Evolutionary conservation across 1,140 invertebrate genomes (phyloP).

Genomic region (Scaptomyza pallida): DNA sequence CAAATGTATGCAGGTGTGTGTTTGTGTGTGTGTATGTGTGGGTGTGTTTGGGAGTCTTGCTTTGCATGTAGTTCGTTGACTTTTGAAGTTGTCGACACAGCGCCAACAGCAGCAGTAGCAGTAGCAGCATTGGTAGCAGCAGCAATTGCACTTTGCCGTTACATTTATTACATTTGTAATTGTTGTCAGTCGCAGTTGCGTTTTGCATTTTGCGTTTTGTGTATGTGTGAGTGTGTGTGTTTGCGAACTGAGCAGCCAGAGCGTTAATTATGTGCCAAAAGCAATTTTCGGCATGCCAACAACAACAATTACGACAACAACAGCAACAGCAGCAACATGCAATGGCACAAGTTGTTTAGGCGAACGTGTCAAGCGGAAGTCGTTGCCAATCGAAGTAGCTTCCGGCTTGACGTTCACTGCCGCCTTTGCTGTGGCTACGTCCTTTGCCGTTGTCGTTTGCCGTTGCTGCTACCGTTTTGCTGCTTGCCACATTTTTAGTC

Average conservation of each 20-base stretch:
- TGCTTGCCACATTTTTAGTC: conserved; percentile 21
- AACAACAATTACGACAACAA: conserved; percentile 21
- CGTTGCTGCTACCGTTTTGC: too few species aligned
- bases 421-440: conserved; percentile 17
- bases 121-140: conserved; percentile 17
- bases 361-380: conserved; percentile 76
- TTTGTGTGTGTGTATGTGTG: conserved; percentile 7
- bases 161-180: conserved; percentile 83
- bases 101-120: conserved; percentile 18
- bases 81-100: conserved; percentile 67
- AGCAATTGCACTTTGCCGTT: conserved; percentile 68
- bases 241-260: conserved; percentile 37
- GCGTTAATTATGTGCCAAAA: conserved; percentile 69
- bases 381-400: conserved; percentile 76
- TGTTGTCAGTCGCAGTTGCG: conserved; percentile 69
- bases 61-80: conserved; percentile 78
- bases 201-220: conserved; percentile 14
- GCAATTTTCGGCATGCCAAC: conserved; percentile 67
- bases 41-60: conserved; percentile 50
- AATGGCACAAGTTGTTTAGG: conserved; percentile 37
- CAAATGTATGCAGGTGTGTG: conserved; percentile 51
- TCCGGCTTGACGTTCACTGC: conserved; percentile 49
- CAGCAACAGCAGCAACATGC: conserved; percentile 8
- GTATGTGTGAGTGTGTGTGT: too few species aligned
- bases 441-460: conserved; percentile 21